phyloP scores from a whole-genome alignment of 2,888 invertebrate species.

The Argyra leucocephala region DNA sequence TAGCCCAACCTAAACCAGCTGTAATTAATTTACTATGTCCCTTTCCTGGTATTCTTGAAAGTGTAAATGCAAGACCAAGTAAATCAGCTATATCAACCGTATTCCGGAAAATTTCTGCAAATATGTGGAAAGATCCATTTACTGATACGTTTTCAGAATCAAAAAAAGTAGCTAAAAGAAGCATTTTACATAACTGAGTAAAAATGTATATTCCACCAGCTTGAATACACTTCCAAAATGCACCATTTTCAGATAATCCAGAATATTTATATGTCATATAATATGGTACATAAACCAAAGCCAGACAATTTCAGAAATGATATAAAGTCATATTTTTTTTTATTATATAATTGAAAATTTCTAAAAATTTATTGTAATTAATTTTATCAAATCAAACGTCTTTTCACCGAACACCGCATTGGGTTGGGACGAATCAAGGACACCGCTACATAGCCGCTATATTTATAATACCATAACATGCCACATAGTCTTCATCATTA shows the following conservation, averaged over 20 bases:
- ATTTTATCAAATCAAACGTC: too few species aligned
- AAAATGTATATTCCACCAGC: conserved; percentile 84
- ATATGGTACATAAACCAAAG: conserved; percentile 87
- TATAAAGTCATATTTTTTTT: conserved; percentile 74
- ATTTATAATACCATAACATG: too few species aligned
- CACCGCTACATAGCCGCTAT: too few species aligned
- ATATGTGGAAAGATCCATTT: conserved; percentile 49
- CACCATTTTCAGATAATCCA: conserved; percentile 92
- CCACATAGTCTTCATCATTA: too few species aligned
- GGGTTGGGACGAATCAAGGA: too few species aligned
- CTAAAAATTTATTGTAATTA: too few species aligned
- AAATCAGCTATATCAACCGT: conserved; percentile 94
- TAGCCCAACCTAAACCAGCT: conserved; percentile 95
- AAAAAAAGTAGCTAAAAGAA: conserved; percentile 94
- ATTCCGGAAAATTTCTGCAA: conserved; percentile 80
- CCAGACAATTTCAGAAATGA: conserved; percentile 93
- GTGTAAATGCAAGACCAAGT: conserved; percentile 78
- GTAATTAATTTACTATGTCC: conserved; percentile 93
- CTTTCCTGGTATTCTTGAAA: conserved; percentile 87
- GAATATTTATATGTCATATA: conserved; percentile 94
- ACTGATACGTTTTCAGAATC: conserved; percentile 57
- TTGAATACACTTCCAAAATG: conserved; percentile 96
- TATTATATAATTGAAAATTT: too few species aligned
- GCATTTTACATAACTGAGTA: conserved; percentile 93
- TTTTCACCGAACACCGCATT: too few species aligned